phyloP scores from a whole-genome alignment of 2,888 invertebrate genomes.

The Chrysolina americana region DNA sequence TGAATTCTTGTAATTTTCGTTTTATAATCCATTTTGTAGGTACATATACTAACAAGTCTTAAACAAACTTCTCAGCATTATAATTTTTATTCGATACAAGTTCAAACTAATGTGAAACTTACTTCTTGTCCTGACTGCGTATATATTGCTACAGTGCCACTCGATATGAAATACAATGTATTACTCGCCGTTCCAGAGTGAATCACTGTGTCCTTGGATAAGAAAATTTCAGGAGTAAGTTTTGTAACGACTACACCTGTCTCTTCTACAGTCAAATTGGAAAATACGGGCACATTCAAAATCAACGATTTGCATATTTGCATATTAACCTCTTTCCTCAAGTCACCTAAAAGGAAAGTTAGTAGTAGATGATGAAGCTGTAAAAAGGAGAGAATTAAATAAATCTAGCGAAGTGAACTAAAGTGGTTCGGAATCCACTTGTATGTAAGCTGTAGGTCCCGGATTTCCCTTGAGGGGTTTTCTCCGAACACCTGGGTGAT shows the following conservation, averaged over 20 bases:
- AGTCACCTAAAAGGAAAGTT: constrained; percentile 61
- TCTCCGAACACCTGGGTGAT: too few species aligned
- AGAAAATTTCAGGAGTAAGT: constrained; percentile 73
- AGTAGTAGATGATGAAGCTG: too few species aligned
- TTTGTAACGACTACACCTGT: constrained; percentile 72
- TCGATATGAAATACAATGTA: constrained; percentile 77
- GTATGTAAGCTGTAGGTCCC: too few species aligned
- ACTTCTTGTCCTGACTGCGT: constrained; percentile 77
- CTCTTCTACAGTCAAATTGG: constrained; percentile 69
- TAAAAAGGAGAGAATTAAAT: too few species aligned
- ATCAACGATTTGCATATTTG: constrained; percentile 73
- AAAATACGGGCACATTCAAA: constrained; percentile 72
- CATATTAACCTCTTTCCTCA: constrained; percentile 71
- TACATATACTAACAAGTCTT: too few species aligned
- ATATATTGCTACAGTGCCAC: constrained; percentile 75
- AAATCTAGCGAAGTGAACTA: too few species aligned
- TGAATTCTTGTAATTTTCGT: too few species aligned
- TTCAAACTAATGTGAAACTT: background rate
- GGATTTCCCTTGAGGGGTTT: too few species aligned
- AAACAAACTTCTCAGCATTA: too few species aligned
- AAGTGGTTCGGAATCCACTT: too few species aligned
- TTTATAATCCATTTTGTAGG: too few species aligned
- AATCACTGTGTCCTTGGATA: constrained; percentile 75
- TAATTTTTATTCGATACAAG: too few species aligned
- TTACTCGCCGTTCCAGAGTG: constrained; percentile 74